These are phyloP conservation scores for Bhutanitis thaidina DNA, from an alignment of 2,888 invertebrate species.

Conservation along the genomic window DNA sequence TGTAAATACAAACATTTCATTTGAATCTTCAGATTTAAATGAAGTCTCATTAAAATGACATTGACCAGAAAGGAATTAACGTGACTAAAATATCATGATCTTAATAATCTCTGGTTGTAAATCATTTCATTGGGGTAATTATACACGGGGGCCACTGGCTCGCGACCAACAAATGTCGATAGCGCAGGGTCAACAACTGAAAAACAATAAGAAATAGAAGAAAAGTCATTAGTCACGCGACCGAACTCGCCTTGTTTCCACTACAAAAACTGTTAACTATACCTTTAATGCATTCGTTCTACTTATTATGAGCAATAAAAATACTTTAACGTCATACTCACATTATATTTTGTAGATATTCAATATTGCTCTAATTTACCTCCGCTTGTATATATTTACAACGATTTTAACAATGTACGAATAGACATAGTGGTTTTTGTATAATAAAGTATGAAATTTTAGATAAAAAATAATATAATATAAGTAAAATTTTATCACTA, in stretches of 20 bases:
- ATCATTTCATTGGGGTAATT: slow-evolving; percentile 66
- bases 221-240: slow-evolving; percentile 74
- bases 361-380: too few species aligned
- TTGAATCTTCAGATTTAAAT: too few species aligned
- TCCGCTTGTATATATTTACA: too few species aligned
- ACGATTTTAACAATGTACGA: too few species aligned
- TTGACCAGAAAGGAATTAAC: slow-evolving; percentile 13
- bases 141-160: slow-evolving; percentile 38
- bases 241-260: slow-evolving; percentile 32
- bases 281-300: slow-evolving; percentile 33
- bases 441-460: too few species aligned
- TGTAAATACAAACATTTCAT: too few species aligned
- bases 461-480: too few species aligned
- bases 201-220: slow-evolving; percentile 74
- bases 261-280: slow-evolving; percentile 31
- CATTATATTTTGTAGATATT: too few species aligned
- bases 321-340: slow-evolving; percentile 11
- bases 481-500: too few species aligned
- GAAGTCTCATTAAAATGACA: too few species aligned
- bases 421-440: too few species aligned
- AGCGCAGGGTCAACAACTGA: slow-evolving; percentile 66
- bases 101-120: slow-evolving; percentile 54
- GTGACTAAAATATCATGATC: slow-evolving; percentile 17
- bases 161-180: slow-evolving; percentile 57
- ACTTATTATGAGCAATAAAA: slow-evolving; percentile 14